Evolutionary conservation across 2,113 vertebrate genomes (phyloP), one percentile per base, ranked within the genome.

Genomic region (Corythornis madagascariensis): DNA sequence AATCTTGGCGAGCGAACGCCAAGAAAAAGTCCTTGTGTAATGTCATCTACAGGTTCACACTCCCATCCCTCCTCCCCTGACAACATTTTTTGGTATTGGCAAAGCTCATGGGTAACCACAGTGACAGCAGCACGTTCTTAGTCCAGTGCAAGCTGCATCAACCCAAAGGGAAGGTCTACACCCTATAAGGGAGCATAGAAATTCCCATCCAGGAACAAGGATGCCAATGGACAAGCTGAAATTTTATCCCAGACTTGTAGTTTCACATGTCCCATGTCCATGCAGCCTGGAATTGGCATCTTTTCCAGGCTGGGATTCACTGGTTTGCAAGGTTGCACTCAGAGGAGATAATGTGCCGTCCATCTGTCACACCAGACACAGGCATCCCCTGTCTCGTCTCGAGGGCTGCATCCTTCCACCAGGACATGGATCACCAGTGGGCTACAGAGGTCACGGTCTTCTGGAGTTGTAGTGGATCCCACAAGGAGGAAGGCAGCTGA

Each of bases 401-500:
- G n/a, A 73, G 24, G 13, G 65, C 52, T 71, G 48, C 61, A 67
- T 16, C 43, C 35, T 35, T 73, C 75, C 35, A 33, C 21, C 43
- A 9, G 76, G 13, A 38, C 72, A 70, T 1, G 1, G 13, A 63
- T 13, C 29, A 64, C 9, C 0, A 0, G 4, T 3, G 13, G 26
- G 50, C 31, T 38, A 40, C 6, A 73, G 25, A 70, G 22, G 42
- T 77, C 0, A 0, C 59, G 21, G 64, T 31, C 28, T 70, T 66
- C 60, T 52, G 25, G 8, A 77, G 42, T 55, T 55, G 16, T 52
- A 63, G 16, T 5, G 33, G 14, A 26, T 86, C 42, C 55, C 67
- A 76, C 42, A 29, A 75, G 21, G 66, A 59, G 80, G 9, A 20
- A 15, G 38, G 64, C 4, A 18, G 22, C 21, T 1, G 2, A 71